Percentiles rank a stretch among this genome's conserved stretches.
Conservation (phyloP, 2,888 invertebrate genomes). For the Lasioglossum pauxillum region DNA sequence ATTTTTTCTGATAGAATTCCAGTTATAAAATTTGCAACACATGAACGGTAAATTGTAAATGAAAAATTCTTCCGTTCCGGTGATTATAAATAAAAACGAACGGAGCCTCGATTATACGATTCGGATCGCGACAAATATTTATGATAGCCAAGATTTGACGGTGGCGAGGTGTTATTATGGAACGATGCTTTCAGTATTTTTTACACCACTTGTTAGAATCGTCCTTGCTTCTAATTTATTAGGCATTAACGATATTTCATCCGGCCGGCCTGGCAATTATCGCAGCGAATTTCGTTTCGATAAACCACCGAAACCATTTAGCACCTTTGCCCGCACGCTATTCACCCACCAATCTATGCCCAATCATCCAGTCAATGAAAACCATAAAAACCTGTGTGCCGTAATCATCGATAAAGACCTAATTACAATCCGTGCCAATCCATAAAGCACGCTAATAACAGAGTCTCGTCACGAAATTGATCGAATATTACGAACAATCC, state of each 20-base stretch:
- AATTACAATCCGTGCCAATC: slow-evolving; percentile 77
- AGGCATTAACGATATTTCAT: slow-evolving; percentile 61
- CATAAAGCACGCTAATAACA: slow-evolving; percentile 73
- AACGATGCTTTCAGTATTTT: slow-evolving; percentile 11
- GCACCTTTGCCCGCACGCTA: slow-evolving; percentile 71
- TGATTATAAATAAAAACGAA: not conserved
- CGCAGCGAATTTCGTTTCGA: slow-evolving; percentile 60
- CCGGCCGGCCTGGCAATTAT: slow-evolving; percentile 64
- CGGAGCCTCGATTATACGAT: not conserved
- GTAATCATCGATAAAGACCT: slow-evolving; percentile 77
- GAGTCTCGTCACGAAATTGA: slow-evolving; percentile 60
- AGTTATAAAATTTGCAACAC: not conserved
- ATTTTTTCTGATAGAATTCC: not conserved
- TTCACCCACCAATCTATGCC: slow-evolving; percentile 74
- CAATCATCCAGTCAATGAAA: slow-evolving; percentile 70
- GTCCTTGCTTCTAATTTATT: slow-evolving; percentile 49
- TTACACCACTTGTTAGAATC: slow-evolving; percentile 20
- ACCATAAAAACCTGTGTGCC: slow-evolving; percentile 73
- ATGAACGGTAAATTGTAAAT: not conserved
- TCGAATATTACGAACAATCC: slow-evolving; percentile 63
- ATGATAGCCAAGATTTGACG: slow-evolving; percentile 3
- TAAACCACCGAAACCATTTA: slow-evolving; percentile 76
- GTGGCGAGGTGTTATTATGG: slow-evolving; percentile 27
- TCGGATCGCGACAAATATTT: slow-evolving; percentile 9
- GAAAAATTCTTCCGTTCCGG: not conserved